Percentiles rank a stretch among this genome's conserved stretches.
These are phyloP conservation scores for Tyrannus savana DNA, from an alignment of 2,113 vertebrate species.

Conservation along the genomic window DNA sequence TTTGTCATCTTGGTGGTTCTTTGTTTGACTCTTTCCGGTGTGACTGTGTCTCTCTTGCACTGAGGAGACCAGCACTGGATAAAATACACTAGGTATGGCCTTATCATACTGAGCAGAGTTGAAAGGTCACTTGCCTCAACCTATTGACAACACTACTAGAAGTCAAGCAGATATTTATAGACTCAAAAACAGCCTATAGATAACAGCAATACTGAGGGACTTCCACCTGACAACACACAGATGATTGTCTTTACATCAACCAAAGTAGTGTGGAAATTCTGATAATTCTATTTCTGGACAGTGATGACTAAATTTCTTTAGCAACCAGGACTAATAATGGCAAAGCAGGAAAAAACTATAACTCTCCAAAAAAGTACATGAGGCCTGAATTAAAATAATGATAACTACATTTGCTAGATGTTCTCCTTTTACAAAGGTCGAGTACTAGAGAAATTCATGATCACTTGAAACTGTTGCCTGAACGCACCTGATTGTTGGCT, in stretches of 20 bases:
- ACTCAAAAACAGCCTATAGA: neutral
- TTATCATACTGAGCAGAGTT: neutral
- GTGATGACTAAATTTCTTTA: neutral
- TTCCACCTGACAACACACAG: neutral
- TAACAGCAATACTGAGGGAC: neutral
- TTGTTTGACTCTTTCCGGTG: neutral
- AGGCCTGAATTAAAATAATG: neutral
- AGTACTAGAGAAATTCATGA: neutral
- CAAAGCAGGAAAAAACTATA: neutral
- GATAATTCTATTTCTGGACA: neutral
- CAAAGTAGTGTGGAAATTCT: neutral
- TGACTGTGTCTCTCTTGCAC: neutral
- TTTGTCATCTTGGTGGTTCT: neutral
- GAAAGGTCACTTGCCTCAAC: neutral
- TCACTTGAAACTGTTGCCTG: neutral
- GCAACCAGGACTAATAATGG: neutral
- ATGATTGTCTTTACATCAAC: neutral
- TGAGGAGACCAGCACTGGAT: neutral
- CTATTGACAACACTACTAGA: neutral
- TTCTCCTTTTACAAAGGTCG: neutral
- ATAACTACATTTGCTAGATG: neutral
- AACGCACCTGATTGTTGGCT: neutral
- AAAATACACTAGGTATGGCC: neutral
- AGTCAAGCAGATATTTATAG: neutral
- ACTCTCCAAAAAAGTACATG: neutral